These are phyloP conservation scores for Sarcophaga peregrina DNA, from an alignment of 1,140 invertebrate genomes.

Conservation along the genomic window DNA sequence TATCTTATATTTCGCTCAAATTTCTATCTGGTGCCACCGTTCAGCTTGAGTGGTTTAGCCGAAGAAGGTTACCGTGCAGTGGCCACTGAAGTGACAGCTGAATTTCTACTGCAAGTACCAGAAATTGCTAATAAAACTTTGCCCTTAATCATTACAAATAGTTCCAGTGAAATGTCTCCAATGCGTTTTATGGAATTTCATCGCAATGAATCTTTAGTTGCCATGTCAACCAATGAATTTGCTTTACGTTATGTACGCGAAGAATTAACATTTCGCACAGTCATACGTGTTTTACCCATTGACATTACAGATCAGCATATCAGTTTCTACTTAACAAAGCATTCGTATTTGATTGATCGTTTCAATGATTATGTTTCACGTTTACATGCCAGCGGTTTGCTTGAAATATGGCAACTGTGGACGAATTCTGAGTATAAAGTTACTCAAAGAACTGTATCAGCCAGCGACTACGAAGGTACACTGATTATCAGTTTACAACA, in stretches of 20 bases:
- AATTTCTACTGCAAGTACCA: not conserved
- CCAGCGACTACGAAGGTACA: too few relatives aligned
- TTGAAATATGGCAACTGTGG: too few relatives aligned
- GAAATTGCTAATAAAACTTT: not conserved
- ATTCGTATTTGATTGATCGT: conserved; percentile 29
- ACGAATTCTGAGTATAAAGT: too few relatives aligned
- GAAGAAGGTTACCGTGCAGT: not conserved
- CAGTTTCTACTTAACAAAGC: not conserved
- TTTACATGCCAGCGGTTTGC: too few relatives aligned
- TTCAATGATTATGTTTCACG: not conserved
- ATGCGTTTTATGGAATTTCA: not conserved
- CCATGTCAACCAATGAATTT: not conserved
- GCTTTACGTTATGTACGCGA: not conserved
- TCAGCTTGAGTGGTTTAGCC: not conserved
- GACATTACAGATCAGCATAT: conserved; percentile 1
- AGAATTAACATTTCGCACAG: not conserved
- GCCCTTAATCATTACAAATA: not conserved
- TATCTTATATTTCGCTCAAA: conserved; percentile 26
- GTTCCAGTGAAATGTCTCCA: conserved; percentile 2
- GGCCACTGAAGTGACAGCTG: not conserved
- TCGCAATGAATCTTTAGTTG: not conserved
- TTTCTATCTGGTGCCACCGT: not conserved
- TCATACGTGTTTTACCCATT: not conserved
- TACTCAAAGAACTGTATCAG: too few relatives aligned
- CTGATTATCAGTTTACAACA: too few relatives aligned